phyloP scores from a whole-genome alignment of 2,888 invertebrate species.

The Drosophila sordidapex region DNA sequence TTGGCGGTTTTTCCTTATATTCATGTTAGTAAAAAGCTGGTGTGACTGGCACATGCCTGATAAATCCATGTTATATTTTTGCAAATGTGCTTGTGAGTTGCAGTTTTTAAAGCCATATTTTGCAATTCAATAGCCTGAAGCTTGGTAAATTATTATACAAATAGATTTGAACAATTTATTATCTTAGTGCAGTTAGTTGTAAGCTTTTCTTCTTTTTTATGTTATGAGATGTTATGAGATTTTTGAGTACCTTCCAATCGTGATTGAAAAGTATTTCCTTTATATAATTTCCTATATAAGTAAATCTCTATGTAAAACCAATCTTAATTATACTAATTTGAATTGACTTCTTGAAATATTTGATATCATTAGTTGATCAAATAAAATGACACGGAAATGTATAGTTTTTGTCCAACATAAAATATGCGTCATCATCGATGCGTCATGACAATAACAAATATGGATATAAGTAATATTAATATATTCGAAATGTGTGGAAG shows the following conservation, averaged over 20 bases:
- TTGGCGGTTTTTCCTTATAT: neutral
- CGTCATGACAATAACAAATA: conserved; percentile 12
- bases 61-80: conserved; percentile 7
- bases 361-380: conserved; percentile 9
- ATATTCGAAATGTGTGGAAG: neutral
- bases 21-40: neutral
- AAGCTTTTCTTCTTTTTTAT: neutral
- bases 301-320: neutral
- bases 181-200: neutral
- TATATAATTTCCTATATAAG: too few relatives aligned
- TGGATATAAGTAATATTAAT: conserved; percentile 15
- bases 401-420: conserved; percentile 22
- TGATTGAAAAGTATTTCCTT: neutral
- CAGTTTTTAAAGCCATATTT: neutral
- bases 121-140: neutral
- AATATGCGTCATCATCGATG: conserved; percentile 16
- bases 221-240: neutral
- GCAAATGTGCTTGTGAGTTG: neutral
- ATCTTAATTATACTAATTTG: neutral
- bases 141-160: neutral
- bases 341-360: neutral
- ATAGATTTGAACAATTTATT: neutral
- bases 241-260: neutral
- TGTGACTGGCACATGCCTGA: conserved; percentile 10
- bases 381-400: conserved; percentile 17